Evolutionary conservation across 1,140 invertebrate genomes (phyloP).

Genomic region (Drosophila kohkoa): DNA sequence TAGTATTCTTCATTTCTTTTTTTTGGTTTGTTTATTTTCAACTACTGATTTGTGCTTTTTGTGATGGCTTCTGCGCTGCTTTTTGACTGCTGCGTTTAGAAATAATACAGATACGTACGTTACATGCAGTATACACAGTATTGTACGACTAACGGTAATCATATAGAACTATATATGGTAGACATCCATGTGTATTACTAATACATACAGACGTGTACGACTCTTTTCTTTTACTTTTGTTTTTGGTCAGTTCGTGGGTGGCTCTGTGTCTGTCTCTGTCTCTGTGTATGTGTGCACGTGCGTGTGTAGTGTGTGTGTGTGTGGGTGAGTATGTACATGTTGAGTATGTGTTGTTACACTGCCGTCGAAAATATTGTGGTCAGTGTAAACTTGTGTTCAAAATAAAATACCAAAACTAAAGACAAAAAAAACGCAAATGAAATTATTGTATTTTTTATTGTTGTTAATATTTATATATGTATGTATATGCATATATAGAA

Average conservation of each 20-base stretch:
- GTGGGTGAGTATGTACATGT: conserved; percentile 68
- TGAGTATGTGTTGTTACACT: conserved; percentile 36
- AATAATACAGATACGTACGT: conserved; percentile 42
- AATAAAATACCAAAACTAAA: conserved; percentile 58
- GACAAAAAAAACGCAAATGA: conserved; percentile 55
- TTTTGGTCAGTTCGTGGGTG: conserved; percentile 73
- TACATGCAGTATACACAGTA: conserved; percentile 19
- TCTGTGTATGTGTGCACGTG: conserved; percentile 25
- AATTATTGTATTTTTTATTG: conserved; percentile 52
- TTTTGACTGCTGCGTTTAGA: conserved; percentile 52
- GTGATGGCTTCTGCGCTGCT: conserved; percentile 76
- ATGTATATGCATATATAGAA: conserved; percentile 62
- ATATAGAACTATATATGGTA: conserved; percentile 45
- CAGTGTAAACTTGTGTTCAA: conserved; percentile 50
- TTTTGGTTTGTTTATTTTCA: conserved; percentile 21
- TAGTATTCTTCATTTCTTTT: conserved; percentile 22
- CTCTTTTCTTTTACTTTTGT: conserved; percentile 7
- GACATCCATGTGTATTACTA: conserved; percentile 24
- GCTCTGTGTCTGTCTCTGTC: conserved; percentile 21
- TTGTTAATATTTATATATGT: conserved; percentile 73
- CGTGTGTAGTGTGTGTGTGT: conserved; percentile 27
- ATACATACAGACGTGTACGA: conserved; percentile 55
- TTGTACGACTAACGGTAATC: conserved; percentile 45
- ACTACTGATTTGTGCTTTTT: conserved; percentile 79
- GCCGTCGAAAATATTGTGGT: conserved; percentile 18